Base-by-base conservation (phyloP, 2,113 vertebrate species). In the Lepus americanus region DNA sequence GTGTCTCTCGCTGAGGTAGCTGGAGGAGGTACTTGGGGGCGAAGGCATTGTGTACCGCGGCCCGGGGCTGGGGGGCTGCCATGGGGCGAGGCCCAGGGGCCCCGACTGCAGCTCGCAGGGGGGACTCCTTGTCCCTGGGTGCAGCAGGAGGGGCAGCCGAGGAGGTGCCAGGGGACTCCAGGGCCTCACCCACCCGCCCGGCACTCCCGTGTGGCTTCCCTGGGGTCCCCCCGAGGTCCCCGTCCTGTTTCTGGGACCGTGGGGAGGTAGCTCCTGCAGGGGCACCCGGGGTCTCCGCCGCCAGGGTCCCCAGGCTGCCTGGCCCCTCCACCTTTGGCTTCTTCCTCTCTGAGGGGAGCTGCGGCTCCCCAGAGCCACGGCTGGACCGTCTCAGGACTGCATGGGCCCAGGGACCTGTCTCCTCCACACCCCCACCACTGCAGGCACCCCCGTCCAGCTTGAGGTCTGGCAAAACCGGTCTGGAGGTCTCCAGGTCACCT, bases 301-400 rank as follows among this genome's bases (percentile, higher is more conserved):
- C 92, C 17, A 3, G 33, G 79, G 49, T 29, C 66, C 44, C 87
- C 0, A 79, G 61, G 94, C 72, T 95, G 44, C 94, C 94, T 70
- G 63, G 81, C 29, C 95, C 96, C 31, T 98, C 98, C 4, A 99
- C 99, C 97, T 98, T 99, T 73, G 98, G 98, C 94, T 99, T 99
- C 96, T 99, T 99, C 95, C 98, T 99, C 88, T 99, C 98, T 0
- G 99, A 99, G 27, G 99, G 99, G 80, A 99, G 94, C 29, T 97
- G 95, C 0, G 82, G 91, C n/a, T 94, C 92, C 89, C 55, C 97
- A 51, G 89, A 87, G 27, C 55, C 59, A 23, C 39, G 81, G 2
- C 98, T 95, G 10, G 96, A 92, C 81, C 0, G 5, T 51, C 95
- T 89, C 0, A 1, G 94, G 74, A 72, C 81, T 0, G 5, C 67